Evolutionary conservation across 2,888 invertebrate genomes (phyloP).

Genomic region (Lepeophtheirus nordmannii): DNA sequence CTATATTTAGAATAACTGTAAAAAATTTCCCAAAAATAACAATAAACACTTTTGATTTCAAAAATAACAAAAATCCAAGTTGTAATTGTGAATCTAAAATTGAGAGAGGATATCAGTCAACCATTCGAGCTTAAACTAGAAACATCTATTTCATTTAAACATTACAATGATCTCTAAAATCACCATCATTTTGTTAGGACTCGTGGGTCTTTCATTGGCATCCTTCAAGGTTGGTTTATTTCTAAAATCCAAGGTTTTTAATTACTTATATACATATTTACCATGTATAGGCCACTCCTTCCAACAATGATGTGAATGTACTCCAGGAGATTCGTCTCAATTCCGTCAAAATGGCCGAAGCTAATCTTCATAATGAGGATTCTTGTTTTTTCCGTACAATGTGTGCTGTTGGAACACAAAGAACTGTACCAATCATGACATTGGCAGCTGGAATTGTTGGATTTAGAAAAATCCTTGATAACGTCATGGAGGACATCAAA

Average conservation of each 20-base stretch:
- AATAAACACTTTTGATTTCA: too few relatives aligned
- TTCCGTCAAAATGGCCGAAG: not conserved
- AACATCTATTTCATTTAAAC: not conserved
- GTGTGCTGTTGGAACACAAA: constrained; percentile 4
- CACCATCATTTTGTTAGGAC: not conserved
- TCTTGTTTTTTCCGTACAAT: constrained; percentile 6
- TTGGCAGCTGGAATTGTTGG: constrained; percentile 1
- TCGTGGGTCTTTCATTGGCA: not conserved
- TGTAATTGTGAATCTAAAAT: too few relatives aligned
- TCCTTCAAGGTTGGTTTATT: not conserved
- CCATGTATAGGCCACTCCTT: not conserved
- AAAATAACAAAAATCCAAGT: too few relatives aligned
- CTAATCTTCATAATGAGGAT: not conserved
- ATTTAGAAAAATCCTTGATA: not conserved
- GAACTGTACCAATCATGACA: not conserved
- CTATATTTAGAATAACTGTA: too few relatives aligned
- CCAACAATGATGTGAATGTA: not conserved
- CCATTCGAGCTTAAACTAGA: not conserved
- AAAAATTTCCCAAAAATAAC: too few relatives aligned
- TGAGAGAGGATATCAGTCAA: not conserved
- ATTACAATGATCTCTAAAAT: not conserved
- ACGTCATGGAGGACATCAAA: not conserved
- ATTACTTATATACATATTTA: not conserved
- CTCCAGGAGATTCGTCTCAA: not conserved
- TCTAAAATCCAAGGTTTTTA: not conserved